Percentiles rank a stretch among this genome's conserved stretches.
These are phyloP conservation scores for Beaufortia kweichowensis DNA, from an alignment of 2,113 vertebrate genomes.

Conservation along the genomic window DNA sequence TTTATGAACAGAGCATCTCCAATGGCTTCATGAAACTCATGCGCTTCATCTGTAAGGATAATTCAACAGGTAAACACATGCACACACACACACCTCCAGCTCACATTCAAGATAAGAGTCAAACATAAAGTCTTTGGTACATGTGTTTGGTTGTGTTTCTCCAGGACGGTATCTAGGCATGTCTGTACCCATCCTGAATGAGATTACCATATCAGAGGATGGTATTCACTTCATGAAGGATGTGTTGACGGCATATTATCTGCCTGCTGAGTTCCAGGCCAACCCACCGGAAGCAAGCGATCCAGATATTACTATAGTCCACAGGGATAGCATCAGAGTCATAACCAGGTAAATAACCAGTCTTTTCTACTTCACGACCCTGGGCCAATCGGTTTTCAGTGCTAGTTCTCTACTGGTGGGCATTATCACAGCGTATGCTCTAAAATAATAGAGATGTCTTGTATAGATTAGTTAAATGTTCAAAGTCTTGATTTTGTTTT, in stretches of 20 bases:
- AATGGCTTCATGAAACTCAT: constrained; percentile 87
- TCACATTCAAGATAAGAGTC: not conserved
- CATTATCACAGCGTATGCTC: no score
- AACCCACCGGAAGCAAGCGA: constrained; percentile 71
- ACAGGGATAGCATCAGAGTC: constrained; percentile 73
- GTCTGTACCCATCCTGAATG: constrained; percentile 80
- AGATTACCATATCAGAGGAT: constrained; percentile 74
- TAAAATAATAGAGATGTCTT: no score
- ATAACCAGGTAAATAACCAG: constrained; percentile 73
- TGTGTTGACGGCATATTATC: constrained; percentile 77
- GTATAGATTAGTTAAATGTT: no score
- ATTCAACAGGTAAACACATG: constrained; percentile 77
- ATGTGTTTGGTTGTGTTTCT: not conserved
- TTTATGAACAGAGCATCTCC: constrained; percentile 88
- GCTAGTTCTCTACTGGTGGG: no score
- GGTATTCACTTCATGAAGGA: constrained; percentile 67
- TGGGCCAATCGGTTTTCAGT: no score
- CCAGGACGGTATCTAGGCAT: constrained; percentile 80
- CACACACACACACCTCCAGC: not conserved
- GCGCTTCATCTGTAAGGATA: constrained; percentile 88
- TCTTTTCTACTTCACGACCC: no score
- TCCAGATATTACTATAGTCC: constrained; percentile 72
- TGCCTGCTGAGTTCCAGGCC: constrained; percentile 76
- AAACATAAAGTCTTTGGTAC: not conserved
- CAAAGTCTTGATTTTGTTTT: no score